Percentiles rank a stretch among this genome's conserved stretches.
Evolutionary conservation across 1,140 invertebrate genomes (phyloP).

Genomic region (Zaprionus africanus): DNA sequence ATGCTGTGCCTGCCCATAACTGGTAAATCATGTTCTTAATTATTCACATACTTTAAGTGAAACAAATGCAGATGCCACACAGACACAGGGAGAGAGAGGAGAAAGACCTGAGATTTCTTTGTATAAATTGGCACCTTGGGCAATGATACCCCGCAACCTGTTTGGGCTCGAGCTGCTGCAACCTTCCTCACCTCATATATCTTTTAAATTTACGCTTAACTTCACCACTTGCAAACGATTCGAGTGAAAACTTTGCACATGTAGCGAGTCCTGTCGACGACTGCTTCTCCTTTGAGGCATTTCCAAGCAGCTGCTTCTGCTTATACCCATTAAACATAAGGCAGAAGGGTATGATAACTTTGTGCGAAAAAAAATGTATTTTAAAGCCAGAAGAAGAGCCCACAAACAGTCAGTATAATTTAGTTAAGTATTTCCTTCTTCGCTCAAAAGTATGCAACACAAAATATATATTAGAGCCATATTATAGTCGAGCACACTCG

Average conservation of each 20-base stretch:
- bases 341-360: too few relatives aligned
- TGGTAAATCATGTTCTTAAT: conserved; percentile 62
- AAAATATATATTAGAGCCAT: too few relatives aligned
- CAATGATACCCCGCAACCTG: not conserved
- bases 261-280: conserved; percentile 36
- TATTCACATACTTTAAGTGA: conserved; percentile 39
- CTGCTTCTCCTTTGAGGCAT: conserved; percentile 26
- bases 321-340: not conserved
- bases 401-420: too few relatives aligned
- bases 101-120: not conserved
- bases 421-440: too few relatives aligned
- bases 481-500: too few relatives aligned
- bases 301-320: not conserved
- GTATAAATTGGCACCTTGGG: conserved; percentile 3
- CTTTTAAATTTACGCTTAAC: conserved; percentile 12
- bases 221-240: conserved; percentile 20
- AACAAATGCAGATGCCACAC: conserved; percentile 11
- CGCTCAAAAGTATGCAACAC: too few relatives aligned
- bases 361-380: too few relatives aligned
- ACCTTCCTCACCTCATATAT: not conserved
- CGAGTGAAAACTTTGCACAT: conserved; percentile 31
- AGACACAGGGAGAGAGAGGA: not conserved
- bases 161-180: not conserved
- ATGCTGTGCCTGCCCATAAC: not conserved
- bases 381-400: too few relatives aligned